A percentile compares a stretch with the other conserved stretches of the same genome.
Evolutionary conservation across 1,140 invertebrate genomes (phyloP).

Genomic region (Lepidurus arcticus): DNA sequence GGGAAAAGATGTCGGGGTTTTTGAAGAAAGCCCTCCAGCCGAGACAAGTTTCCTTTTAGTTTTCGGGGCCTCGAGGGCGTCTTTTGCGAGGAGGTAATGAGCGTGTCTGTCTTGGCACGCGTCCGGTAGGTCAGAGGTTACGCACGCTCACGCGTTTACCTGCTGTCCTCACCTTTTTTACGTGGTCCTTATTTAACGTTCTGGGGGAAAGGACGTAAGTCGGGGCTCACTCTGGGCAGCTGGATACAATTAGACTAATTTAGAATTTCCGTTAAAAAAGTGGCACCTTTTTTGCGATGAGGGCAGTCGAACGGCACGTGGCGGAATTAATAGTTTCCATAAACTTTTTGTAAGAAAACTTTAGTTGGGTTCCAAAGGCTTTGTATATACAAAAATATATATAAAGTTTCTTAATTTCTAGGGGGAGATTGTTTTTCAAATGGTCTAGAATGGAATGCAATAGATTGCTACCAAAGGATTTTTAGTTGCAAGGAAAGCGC

Average conservation of each 20-base stretch:
- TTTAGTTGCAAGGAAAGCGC: too few relatives aligned
- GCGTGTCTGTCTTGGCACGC: background rate
- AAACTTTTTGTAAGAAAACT: background rate
- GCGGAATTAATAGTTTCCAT: slow-evolving; percentile 10
- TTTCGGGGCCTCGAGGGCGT: background rate
- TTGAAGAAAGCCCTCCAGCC: background rate
- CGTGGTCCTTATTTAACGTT: background rate
- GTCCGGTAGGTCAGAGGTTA: background rate
- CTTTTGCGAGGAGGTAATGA: background rate
- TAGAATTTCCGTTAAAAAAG: slow-evolving; percentile 5
- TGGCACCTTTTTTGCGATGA: background rate
- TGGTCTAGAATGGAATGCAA: too few relatives aligned
- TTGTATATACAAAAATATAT: too few relatives aligned
- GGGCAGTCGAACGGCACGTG: slow-evolving; percentile 7
- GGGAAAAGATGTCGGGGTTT: background rate
- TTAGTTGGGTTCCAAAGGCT: background rate
- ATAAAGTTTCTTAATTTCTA: too few relatives aligned
- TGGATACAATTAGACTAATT: background rate
- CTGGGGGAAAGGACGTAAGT: background rate
- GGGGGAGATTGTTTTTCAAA: too few relatives aligned
- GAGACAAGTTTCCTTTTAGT: background rate
- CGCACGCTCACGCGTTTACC: slow-evolving; percentile 20
- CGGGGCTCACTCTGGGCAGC: background rate
- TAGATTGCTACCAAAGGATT: too few relatives aligned
- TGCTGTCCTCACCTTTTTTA: background rate